Evolutionary conservation across 1,140 invertebrate species (phyloP).

Genomic region (Drosophila bipectinata): DNA sequence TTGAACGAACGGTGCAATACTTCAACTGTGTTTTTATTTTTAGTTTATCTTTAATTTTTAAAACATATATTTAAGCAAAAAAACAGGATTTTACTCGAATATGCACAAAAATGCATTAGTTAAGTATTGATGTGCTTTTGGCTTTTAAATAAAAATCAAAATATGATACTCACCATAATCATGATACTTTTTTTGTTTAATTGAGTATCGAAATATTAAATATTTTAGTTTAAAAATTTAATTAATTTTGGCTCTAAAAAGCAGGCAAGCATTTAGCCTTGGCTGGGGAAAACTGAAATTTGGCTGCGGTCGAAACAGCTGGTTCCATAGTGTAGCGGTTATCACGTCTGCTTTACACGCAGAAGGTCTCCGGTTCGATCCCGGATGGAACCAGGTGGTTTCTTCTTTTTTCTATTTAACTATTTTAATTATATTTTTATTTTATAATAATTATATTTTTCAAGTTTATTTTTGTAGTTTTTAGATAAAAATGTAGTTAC

Average conservation of each 20-base stretch:
- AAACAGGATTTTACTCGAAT: slow-evolving; percentile 46
- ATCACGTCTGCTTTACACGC: slow-evolving; percentile 88
- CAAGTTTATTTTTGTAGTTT: not conserved
- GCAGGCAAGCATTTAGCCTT: not conserved
- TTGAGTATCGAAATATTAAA: not conserved
- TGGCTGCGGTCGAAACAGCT: not conserved
- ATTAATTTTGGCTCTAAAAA: slow-evolving; percentile 11
- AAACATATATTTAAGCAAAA: slow-evolving; percentile 43
- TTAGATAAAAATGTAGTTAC: no score
- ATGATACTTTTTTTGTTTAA: not conserved
- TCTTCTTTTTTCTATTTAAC: not conserved
- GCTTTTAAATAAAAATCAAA: slow-evolving; percentile 71
- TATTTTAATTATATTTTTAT: not conserved
- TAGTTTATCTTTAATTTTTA: slow-evolving; percentile 51
- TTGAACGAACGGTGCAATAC: slow-evolving; percentile 73
- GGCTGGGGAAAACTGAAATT: slow-evolving; percentile 55
- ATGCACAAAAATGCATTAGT: slow-evolving; percentile 39
- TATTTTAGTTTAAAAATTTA: not conserved
- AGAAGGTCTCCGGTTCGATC: slow-evolving; percentile 85
- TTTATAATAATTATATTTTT: not conserved
- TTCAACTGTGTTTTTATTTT: slow-evolving; percentile 49
- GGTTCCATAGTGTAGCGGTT: slow-evolving; percentile 87
- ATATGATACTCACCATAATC: slow-evolving; percentile 33
- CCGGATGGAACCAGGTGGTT: slow-evolving; percentile 26
- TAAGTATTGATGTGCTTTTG: slow-evolving; percentile 57